Base-by-base conservation (phyloP, 2,113 vertebrate genomes). In the Ceyx margarethae region DNA sequence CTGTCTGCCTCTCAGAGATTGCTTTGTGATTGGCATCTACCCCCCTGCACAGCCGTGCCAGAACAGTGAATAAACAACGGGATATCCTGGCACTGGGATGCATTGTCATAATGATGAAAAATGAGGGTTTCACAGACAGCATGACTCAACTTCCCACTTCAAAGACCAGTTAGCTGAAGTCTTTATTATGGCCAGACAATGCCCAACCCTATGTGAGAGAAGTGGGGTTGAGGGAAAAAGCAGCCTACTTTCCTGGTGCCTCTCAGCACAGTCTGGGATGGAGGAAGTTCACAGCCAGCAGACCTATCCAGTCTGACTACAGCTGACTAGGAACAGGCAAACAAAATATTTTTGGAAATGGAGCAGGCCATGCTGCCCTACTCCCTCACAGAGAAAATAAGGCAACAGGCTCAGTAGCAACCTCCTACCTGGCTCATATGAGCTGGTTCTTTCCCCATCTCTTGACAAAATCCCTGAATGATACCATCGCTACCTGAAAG, bases 31-130 rank as follows among this genome's bases (percentile, higher is more conserved):
- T 95, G 93, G 69, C 88, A 83, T 85, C 90, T 94, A 35, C 74
- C 77, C 23, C 79, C 64, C 53, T 62, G 19, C 28, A 35, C 1
- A 3, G 73, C 93, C 48, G 6, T 96, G 96, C 91, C 95, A 96
- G 88, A 75, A 53, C 56, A 95, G 82, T 37, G 66, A 94, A 92
- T 95, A 97, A 96, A 97, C 97, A 97, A 94, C 12, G 79, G 95
- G 73, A 87, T 92, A 90, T 60, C 81, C 95, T 97, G 97, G 95
- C 96, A 96, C 62, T 19, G 45, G 66, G 11, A 74, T 84, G 43
- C 50, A 46, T 96, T 97, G 97, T 95, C 95, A 83, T 93, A 97
- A 96, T 19, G 66, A 95, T 96, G 93, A 95, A 97, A 97, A 97
- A 95, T 48, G 71, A 95, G 79, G 91, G 95, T 97, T 98, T 96